Evolutionary conservation across 37 sponge, comb jelly and placozoan species (phyloP).

Genomic region (Amphimedon queenslandica): DNA sequence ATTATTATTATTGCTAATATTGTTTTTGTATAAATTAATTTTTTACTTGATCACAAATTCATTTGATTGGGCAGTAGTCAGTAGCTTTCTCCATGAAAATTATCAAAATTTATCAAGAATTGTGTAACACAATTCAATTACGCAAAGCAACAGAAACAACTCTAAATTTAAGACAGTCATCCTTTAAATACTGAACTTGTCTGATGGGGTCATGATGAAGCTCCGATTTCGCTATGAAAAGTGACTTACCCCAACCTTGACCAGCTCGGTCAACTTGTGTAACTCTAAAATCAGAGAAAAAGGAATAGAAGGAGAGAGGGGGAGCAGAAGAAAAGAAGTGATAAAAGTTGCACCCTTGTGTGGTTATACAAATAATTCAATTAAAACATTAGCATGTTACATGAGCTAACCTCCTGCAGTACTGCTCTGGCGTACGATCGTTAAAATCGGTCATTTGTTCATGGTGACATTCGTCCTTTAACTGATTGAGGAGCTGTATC

Average conservation of each 20-base stretch:
- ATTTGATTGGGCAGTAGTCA: no score
- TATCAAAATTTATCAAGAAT: no score
- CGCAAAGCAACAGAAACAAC: neutral
- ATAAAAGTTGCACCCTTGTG: no score
- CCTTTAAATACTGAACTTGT: slow-evolving; percentile 2
- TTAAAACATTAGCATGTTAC: no score
- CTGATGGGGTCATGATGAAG: neutral
- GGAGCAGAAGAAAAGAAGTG: no score
- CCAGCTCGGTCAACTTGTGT: neutral
- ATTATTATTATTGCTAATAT: no score
- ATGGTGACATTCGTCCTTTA: slow-evolving; percentile 8
- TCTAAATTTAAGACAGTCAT: neutral
- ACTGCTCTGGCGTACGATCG: neutral
- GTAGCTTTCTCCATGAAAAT: no score
- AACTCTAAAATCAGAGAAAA: neutral
- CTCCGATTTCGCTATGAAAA: slow-evolving; percentile 1
- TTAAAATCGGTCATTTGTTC: neutral
- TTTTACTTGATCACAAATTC: no score
- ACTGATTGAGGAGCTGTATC: slow-evolving; percentile 24
- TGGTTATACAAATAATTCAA: no score
- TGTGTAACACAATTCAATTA: neutral
- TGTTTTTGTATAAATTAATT: no score
- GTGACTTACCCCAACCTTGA: slow-evolving; percentile 9
- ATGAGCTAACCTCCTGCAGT: neutral
- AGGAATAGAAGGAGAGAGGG: neutral